Evolutionary conservation across 2,113 vertebrate genomes (phyloP), one percentile per base, ranked within the genome.

Genomic region (Odocoileus hemionus): DNA sequence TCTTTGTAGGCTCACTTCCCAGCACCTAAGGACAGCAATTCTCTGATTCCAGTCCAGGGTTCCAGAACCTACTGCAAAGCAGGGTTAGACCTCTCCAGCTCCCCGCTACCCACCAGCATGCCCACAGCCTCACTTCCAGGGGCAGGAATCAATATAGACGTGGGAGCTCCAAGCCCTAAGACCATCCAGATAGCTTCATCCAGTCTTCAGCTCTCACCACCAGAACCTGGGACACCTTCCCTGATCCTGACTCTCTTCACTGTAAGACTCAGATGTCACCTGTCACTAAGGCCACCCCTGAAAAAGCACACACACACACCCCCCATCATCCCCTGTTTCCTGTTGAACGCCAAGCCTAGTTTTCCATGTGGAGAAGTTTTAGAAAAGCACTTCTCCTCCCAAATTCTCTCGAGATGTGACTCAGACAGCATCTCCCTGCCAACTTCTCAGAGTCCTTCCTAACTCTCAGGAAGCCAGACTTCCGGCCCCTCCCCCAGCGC

Each of bases 321-420:
- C 16, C 15, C 50, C 11, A 43, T 33, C 9, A 30, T n/a, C 16
- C 45, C 43, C 43, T 9, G 6, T 17, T n/a, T 52, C 80, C 58
- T 94, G 21, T 21, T 43, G 43, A 93, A 82, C 2, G 19, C 52
- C 55, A 88, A 88, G 39, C 57, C 74, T 96, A 9, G 61, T 76
- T 50, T 76, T 67, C 87, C 36, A 36, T 5, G 23, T n/a, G 76
- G 60, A 80, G 39, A 89, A 36, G 21, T 58, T 92, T 91, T 79
- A 82, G 74, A 36, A 98, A 96, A 93, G 39, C 45, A 91, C 25
- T 74, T 83, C 60, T 94, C 43, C 74, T 94, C 57, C 76, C 58
- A 57, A 88, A 80, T 85, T 94, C 96, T 96, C 86, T 93, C 52
- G 83, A 86, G 76, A 95, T 23, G 45, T 87, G 86, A 96, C 76